Evolutionary conservation across 2,888 invertebrate genomes (phyloP).

Genomic region (Eupithecia tripunctaria): DNA sequence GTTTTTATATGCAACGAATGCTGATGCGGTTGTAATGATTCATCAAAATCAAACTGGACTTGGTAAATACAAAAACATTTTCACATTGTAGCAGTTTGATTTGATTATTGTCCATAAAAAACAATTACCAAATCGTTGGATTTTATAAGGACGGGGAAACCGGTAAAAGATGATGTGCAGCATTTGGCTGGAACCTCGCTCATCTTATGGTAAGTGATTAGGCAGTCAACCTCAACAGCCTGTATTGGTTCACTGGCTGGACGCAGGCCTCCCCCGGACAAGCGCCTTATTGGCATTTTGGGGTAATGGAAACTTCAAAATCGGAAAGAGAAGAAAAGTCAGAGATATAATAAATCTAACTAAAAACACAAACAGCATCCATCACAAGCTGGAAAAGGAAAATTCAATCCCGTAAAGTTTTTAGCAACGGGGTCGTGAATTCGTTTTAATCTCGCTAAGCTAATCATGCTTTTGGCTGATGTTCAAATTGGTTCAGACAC

Average conservation of each 20-base stretch:
- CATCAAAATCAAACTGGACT: slow-evolving; percentile 1
- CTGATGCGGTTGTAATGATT: slow-evolving; percentile 9
- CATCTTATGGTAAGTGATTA: neutral
- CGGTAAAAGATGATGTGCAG: no score
- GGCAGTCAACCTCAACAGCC: no score
- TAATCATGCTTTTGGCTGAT: slow-evolving; percentile 46
- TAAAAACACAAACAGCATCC: slow-evolving; percentile 28
- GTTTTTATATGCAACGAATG: slow-evolving; percentile 33
- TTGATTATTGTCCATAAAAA: neutral
- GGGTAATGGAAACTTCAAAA: no score
- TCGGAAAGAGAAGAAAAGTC: slow-evolving; percentile 22
- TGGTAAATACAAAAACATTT: neutral
- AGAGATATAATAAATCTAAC: no score
- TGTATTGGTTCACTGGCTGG: no score
- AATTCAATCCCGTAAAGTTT: slow-evolving; percentile 29
- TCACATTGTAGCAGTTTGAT: neutral
- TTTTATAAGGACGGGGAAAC: neutral
- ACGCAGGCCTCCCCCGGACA: no score
- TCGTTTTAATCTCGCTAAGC: slow-evolving; percentile 41
- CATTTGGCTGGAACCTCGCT: neutral
- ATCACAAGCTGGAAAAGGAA: slow-evolving; percentile 29
- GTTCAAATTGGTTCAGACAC: slow-evolving; percentile 42
- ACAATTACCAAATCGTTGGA: neutral
- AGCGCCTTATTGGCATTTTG: no score
- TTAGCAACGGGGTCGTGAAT: slow-evolving; percentile 32